These are phyloP conservation scores for Dolomedes plantarius DNA, from an alignment of 2,888 invertebrate genomes.

Conservation along the genomic window DNA sequence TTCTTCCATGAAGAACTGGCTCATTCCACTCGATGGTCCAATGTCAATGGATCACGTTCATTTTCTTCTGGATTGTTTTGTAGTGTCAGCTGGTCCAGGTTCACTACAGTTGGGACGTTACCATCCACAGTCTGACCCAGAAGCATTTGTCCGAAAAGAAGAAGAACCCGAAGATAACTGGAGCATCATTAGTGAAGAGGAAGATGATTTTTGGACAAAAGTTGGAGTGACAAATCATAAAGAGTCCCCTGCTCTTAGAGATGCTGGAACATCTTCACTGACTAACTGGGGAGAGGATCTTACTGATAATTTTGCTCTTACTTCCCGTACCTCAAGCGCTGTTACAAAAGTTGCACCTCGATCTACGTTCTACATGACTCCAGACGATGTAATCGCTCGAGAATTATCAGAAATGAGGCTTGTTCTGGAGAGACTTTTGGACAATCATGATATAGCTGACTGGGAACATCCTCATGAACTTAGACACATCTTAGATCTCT, in stretches of 20 bases:
- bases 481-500: slow-evolving; percentile 64
- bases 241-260: not conserved
- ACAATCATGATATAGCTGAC: slow-evolving; percentile 48
- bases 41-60: slow-evolving; percentile 55
- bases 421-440: slow-evolving; percentile 69
- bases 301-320: slow-evolving; percentile 1
- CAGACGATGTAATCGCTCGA: slow-evolving; percentile 67
- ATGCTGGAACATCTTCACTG: slow-evolving; percentile 20
- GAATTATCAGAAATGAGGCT: slow-evolving; percentile 72
- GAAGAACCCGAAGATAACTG: slow-evolving; percentile 11
- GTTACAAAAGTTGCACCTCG: not conserved
- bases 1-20: slow-evolving; percentile 28
- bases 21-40: slow-evolving; percentile 23
- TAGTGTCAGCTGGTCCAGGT: slow-evolving; percentile 65
- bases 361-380: not conserved
- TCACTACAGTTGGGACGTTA: slow-evolving; percentile 70
- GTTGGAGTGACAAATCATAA: not conserved
- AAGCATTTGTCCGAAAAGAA: slow-evolving; percentile 46
- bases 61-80: slow-evolving; percentile 71
- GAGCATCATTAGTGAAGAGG: slow-evolving; percentile 32
- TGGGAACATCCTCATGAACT: slow-evolving; percentile 58
- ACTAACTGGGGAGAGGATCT: slow-evolving; percentile 4
- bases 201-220: slow-evolving; percentile 6
- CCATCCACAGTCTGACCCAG: slow-evolving; percentile 72
- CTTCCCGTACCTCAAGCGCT: not conserved